These are phyloP conservation scores for Dasypus novemcinctus DNA, from an alignment of 2,113 vertebrate species.

Conservation along the genomic window DNA sequence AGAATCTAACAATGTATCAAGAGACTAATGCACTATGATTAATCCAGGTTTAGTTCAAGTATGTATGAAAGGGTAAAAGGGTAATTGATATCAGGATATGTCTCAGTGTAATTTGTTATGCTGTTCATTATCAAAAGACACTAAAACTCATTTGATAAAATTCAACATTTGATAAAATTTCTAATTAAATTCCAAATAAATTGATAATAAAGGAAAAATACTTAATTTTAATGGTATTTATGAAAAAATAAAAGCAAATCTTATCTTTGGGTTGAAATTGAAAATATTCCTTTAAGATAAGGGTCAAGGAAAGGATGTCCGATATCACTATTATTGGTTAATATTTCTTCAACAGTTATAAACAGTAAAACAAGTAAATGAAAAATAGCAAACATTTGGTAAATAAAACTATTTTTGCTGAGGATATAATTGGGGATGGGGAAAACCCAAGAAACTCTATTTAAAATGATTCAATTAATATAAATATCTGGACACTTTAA, in stretches of 20 bases:
- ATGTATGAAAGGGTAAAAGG: neutral
- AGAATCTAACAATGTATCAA: neutral
- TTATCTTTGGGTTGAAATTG: neutral
- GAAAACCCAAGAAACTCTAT: neutral
- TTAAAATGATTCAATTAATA: neutral
- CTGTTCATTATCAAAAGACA: neutral
- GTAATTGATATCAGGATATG: neutral
- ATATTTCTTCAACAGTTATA: neutral
- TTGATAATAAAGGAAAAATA: neutral
- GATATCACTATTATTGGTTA: neutral
- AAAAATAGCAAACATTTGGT: neutral
- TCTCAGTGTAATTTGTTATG: neutral
- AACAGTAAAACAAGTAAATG: neutral
- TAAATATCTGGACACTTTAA: neutral
- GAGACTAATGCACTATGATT: neutral
- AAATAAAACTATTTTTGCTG: neutral
- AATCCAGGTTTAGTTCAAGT: neutral
- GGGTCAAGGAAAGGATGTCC: no score
- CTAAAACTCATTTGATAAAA: neutral
- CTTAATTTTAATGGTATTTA: neutral
- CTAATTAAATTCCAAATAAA: neutral
- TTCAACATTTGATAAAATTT: neutral
- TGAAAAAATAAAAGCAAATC: neutral
- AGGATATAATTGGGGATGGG: neutral
- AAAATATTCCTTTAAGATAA: neutral